These are phyloP conservation scores for Andricus curvator DNA, from an alignment of 2,888 invertebrate genomes.

Conservation along the genomic window DNA sequence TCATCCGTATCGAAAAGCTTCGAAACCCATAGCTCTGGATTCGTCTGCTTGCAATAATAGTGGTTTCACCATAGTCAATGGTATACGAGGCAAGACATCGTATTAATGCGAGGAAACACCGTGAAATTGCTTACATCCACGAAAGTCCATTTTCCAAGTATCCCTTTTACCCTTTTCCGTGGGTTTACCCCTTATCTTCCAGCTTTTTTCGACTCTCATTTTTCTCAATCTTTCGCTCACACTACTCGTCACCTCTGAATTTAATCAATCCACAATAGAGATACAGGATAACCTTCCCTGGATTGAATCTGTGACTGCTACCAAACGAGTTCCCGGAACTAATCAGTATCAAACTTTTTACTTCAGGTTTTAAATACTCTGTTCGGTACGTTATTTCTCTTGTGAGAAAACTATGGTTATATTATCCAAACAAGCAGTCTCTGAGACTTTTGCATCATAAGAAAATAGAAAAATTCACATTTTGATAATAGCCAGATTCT, in stretches of 20 bases:
- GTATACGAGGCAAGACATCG: conserved; percentile 44
- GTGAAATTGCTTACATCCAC: conserved; percentile 70
- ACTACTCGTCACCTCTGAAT: not conserved
- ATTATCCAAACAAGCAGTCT: no score
- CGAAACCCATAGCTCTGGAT: not conserved
- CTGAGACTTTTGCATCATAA: no score
- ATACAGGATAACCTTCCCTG: not conserved
- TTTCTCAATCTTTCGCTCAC: conserved; percentile 2
- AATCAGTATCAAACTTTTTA: conserved; percentile 4
- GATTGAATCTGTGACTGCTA: not conserved
- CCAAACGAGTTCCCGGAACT: conserved; percentile 1
- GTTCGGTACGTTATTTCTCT: not conserved
- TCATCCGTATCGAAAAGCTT: conserved; percentile 11
- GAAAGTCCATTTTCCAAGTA: conserved; percentile 48
- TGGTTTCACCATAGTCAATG: conserved; percentile 1
- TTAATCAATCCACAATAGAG: not conserved
- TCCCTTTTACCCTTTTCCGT: conserved; percentile 29
- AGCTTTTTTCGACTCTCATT: not conserved
- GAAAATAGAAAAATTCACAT: no score
- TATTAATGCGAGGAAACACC: conserved; percentile 71
- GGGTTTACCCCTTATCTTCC: not conserved
- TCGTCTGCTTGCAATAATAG: not conserved
- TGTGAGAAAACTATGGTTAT: no score
- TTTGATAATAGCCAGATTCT: no score
- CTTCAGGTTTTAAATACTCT: not conserved